phyloP scores from a whole-genome alignment of 2,797 vertebrate species.

The Enteromius paludinosus region DNA sequence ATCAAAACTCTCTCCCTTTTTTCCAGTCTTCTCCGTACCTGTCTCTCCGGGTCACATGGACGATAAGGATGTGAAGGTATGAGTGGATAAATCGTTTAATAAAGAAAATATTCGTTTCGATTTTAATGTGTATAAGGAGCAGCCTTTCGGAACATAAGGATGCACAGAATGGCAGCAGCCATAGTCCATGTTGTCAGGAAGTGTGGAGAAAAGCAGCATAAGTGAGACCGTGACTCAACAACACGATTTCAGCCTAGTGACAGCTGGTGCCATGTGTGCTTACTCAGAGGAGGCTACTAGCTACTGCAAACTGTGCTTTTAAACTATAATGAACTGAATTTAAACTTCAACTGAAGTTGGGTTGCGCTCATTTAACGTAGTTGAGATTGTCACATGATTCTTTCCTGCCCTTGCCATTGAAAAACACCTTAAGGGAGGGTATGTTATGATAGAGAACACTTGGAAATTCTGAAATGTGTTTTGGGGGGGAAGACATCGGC shows the following conservation, averaged over 20 bases:
- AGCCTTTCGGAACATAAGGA: constrained; percentile 12
- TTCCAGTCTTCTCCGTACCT: constrained; percentile 75
- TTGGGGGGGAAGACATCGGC: neutral
- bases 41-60: constrained; percentile 74
- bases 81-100: neutral
- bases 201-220: constrained; percentile 43
- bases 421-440: neutral
- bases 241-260: constrained; percentile 41
- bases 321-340: constrained; percentile 3
- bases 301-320: constrained; percentile 17
- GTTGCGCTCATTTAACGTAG: neutral
- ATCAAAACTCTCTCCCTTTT: neutral
- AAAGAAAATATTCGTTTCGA: neutral
- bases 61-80: constrained; percentile 77
- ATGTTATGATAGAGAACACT: neutral
- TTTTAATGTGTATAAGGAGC: neutral
- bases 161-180: constrained; percentile 30
- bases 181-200: constrained; percentile 28
- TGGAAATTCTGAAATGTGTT: neutral
- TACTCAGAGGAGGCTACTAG: neutral
- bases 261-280: constrained; percentile 43
- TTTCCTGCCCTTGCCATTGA: neutral
- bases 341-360: neutral
- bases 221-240: constrained; percentile 50
- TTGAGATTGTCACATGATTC: neutral